Percentiles rank a stretch among this genome's conserved stretches.
Evolutionary conservation across 2,113 vertebrate species (phyloP).

Genomic region (Bungarus multicinctus): DNA sequence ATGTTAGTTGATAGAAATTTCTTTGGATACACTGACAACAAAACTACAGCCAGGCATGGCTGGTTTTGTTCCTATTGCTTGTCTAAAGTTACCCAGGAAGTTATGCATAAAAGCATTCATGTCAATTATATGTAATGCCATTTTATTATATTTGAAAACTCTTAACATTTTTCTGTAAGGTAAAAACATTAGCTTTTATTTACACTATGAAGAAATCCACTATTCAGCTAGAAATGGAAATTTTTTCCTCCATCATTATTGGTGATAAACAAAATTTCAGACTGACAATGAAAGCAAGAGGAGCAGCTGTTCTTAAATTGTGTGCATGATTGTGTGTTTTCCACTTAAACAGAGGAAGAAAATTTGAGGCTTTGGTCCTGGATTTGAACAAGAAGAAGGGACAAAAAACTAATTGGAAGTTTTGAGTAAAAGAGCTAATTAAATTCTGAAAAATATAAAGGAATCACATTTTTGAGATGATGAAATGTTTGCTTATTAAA

Average conservation of each 20-base stretch:
- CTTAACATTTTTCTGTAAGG: background rate
- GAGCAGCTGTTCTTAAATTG: slow-evolving; percentile 17
- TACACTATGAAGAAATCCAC: background rate
- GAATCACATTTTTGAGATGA: slow-evolving; percentile 43
- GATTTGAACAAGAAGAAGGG: slow-evolving; percentile 24
- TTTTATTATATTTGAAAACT: background rate
- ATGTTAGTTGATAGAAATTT: background rate
- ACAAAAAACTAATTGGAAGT: slow-evolving; percentile 43
- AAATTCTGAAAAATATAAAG: slow-evolving; percentile 47
- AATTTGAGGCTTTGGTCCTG: slow-evolving; percentile 45
- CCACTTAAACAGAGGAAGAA: slow-evolving; percentile 32
- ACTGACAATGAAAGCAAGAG: slow-evolving; percentile 15
- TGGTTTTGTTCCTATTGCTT: background rate
- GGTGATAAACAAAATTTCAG: slow-evolving; percentile 17
- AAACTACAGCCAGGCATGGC: background rate
- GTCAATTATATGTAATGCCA: background rate
- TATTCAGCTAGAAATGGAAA: background rate
- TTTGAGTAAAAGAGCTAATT: slow-evolving; percentile 45
- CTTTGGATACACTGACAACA: too few species aligned
- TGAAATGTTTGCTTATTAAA: slow-evolving; percentile 3
- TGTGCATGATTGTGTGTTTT: slow-evolving; percentile 17
- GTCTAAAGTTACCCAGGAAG: background rate
- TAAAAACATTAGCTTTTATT: background rate
- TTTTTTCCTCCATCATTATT: background rate
- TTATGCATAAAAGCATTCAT: background rate